Percentiles rank a stretch among this genome's conserved stretches.
These are phyloP conservation scores for Bergia puertoricense DNA, from an alignment of 92 coral and sea anemone species.

Conservation along the genomic window DNA sequence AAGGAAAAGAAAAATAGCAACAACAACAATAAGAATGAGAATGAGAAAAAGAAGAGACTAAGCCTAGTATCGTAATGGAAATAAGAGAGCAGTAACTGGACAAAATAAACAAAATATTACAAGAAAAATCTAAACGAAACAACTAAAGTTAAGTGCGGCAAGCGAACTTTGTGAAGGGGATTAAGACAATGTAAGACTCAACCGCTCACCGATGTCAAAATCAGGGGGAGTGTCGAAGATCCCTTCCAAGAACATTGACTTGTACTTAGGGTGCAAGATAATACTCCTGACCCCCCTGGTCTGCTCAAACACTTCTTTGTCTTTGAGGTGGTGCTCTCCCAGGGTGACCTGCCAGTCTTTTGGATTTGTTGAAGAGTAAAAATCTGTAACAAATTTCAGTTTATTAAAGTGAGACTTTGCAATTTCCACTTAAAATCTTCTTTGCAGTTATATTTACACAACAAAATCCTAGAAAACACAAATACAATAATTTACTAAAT, in stretches of 20 bases:
- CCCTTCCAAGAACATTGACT: conserved; percentile 82
- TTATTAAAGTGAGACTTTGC: background rate
- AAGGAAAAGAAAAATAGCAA: no score
- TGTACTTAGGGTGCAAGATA: conserved; percentile 78
- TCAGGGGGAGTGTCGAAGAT: conserved; percentile 86
- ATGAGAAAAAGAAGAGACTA: no score
- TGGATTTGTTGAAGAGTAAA: conserved; percentile 68
- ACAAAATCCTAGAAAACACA: background rate
- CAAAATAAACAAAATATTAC: no score
- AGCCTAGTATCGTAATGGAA: no score
- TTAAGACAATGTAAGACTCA: background rate
- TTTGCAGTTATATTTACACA: background rate
- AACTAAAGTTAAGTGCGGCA: background rate
- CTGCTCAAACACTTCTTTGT: conserved; percentile 82
- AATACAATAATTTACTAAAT: no score
- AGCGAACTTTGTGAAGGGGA: background rate
- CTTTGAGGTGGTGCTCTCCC: conserved; percentile 74
- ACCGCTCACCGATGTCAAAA: conserved; percentile 80
- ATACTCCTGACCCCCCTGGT: conserved; percentile 58
- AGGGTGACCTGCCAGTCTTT: conserved; percentile 77
- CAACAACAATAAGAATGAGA: no score
- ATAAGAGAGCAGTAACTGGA: background rate
- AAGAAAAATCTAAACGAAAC: background rate
- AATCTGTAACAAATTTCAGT: conserved; percentile 45
- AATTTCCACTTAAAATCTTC: background rate